Base-by-base conservation (phyloP, 2,797 vertebrate species). In the Darevskia nairensis region DNA sequence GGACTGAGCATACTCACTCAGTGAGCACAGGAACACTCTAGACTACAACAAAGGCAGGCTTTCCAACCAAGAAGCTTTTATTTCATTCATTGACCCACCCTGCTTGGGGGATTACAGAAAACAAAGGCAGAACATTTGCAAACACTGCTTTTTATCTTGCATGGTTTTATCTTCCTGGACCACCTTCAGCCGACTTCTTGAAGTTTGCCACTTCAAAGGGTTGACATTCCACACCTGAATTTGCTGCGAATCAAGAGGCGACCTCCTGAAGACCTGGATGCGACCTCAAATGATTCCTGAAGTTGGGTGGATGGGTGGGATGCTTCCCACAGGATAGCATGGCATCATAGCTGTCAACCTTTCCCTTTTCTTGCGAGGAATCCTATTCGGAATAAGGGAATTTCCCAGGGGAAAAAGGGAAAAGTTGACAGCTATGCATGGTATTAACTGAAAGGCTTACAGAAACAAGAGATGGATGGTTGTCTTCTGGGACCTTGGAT, bases 21-120 rank as follows among this genome's bases (percentile, higher is more conserved):
- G 8, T 3, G 64, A 69, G 66, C 23, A 69, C 27, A 69, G 66
- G 66, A n/a, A 27, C 66, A 29, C 3, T 69, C 25, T 29, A 69
- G 25, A 10, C 66, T 69, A 27, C 66, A 69, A 10, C 66, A 66
- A 89, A 75, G n/a, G 10, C n/a, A 32, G 21, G 1, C 80, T 55
- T 85, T 15, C 59, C 59, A 68, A 71, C 88, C 55, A 81, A 68
- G 25, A 81, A 89, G 83, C 41, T 69, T 88, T 88, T 78, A 85
- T 81, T 85, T 68, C 11, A 87, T 75, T 44, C 13, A 46, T 11
- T n/a, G 17, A 39, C 46, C 27, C 50, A 85, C 50, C 25, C 27
- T 27, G 59, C 25, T 17, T 15, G 32, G 25, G 50, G 27, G 39
- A 9, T 75, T 80, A 35, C 25, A 8, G 19, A 25, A 29, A 25